Base-by-base conservation (phyloP, 2,888 invertebrate species). In the Spicauda simplicius region DNA sequence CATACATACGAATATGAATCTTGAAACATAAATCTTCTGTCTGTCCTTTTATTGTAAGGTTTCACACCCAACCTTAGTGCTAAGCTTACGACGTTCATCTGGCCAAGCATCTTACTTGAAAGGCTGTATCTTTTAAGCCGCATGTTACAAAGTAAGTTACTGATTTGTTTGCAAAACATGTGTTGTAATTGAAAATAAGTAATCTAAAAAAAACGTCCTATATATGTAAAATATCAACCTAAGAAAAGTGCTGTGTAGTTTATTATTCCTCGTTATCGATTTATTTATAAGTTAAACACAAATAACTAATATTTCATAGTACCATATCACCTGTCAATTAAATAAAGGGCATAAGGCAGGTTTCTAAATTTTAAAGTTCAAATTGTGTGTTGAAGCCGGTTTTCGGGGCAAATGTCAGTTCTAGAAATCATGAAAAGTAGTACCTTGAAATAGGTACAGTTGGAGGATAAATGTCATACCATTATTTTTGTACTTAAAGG, bases 341-440 rank as follows among this genome's bases (percentile, higher is more conserved):
- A 54, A n/a, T 55, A 16, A 55, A 66, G 20, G 56, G n/a, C 52
- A 41, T 45, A 67, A 67, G 61, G 64, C 68, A 30, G 53, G 61
- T 68, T 61, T 14, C 12, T 14, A 63, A 72, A 72, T 67, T 72
- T 69, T 71, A 71, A 73, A 72, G 70, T 73, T 71, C 71, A 72
- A 70, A 64, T 64, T 68, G 68, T 68, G 68, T 19, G 52, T 16
- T 33, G 30, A 52, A 25, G 25, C 25, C 33, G 50, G 70, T 65
- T 71, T 69, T 57, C 52, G 55, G 57, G 41, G 41, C 41, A 63
- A 63, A 56, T 69, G 70, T 69, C 69, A 70, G 67, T 64, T 61
- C 1, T 41, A 14, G 10, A 14, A 41, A 11, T 41, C 41, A 41
- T 14, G 41, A 41, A 41, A 41, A 14, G 41, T 33, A 10, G 10